These are phyloP conservation scores for Lamellibrachia columna DNA, from an alignment of 2,888 invertebrate genomes.

Conservation along the genomic window DNA sequence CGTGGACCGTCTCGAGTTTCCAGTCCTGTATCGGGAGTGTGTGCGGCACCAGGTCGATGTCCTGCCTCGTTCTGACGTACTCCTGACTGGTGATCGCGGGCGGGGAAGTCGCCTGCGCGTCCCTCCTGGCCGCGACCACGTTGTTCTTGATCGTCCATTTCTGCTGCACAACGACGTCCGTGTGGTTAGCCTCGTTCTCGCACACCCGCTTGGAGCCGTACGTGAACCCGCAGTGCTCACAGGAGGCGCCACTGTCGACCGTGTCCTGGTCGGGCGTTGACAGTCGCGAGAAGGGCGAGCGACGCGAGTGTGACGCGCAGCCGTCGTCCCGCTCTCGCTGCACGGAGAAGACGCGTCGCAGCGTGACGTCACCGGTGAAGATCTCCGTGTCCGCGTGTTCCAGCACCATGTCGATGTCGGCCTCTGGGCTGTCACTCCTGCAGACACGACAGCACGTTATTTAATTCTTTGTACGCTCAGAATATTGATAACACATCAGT, in stretches of 20 bases:
- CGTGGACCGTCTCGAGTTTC: background rate
- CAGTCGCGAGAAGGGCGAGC: background rate
- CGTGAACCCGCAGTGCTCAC: constrained; percentile 10
- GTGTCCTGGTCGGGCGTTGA: constrained; percentile 1
- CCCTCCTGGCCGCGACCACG: background rate
- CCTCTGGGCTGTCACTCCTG: background rate
- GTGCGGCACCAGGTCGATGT: background rate
- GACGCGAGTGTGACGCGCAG: background rate
- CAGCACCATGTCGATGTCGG: constrained; percentile 21
- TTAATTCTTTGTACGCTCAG: background rate
- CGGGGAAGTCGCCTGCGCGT: background rate
- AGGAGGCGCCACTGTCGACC: background rate
- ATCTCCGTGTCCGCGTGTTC: constrained; percentile 21
- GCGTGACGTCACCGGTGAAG: constrained; percentile 23
- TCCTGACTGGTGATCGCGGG: background rate
- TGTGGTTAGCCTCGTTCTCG: background rate
- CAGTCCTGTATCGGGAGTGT: background rate
- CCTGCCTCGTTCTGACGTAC: background rate
- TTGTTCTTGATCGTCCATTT: background rate
- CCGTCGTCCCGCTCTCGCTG: background rate
- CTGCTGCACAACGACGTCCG: background rate
- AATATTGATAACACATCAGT: background rate
- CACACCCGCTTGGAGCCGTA: background rate
- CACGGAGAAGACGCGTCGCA: constrained; percentile 21
- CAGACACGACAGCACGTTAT: background rate